A percentile compares a stretch with the other conserved stretches of the same genome.
These are phyloP conservation scores for Hetaerina titia DNA, from an alignment of 2,888 invertebrate genomes.

Conservation along the genomic window DNA sequence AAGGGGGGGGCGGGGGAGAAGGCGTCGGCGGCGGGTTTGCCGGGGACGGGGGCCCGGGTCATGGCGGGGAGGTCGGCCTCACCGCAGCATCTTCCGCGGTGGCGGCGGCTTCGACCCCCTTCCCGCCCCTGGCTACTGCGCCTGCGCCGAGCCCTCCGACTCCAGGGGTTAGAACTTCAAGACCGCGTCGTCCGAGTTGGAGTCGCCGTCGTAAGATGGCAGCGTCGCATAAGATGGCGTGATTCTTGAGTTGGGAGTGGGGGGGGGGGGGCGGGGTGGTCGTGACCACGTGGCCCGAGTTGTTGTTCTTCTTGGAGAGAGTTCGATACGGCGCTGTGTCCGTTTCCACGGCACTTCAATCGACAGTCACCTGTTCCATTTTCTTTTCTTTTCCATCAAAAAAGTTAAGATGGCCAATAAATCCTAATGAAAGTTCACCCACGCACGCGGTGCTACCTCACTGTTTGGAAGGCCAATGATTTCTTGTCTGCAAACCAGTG, in stretches of 20 bases:
- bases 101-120: background rate
- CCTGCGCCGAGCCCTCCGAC: background rate
- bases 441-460: background rate
- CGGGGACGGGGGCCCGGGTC: slow-evolving; percentile 5
- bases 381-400: background rate
- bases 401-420: background rate
- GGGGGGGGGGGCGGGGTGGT: background rate
- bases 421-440: background rate
- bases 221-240: slow-evolving; percentile 20
- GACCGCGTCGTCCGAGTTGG: background rate
- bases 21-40: background rate
- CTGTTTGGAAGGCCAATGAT: background rate
- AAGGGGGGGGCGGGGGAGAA: background rate
- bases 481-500: background rate
- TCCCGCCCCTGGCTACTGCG: background rate
- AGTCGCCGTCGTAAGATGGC: slow-evolving; percentile 20
- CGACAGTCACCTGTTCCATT: background rate
- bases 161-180: background rate
- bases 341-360: background rate
- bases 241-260: background rate
- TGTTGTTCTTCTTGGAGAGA: background rate
- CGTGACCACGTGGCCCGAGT: background rate
- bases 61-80: slow-evolving; percentile 26
- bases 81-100: slow-evolving; percentile 51
- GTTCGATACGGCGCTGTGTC: no score